Evolutionary conservation across 2,113 vertebrate species (phyloP), one percentile per base, ranked within the genome.

Genomic region (Laticauda colubrina): DNA sequence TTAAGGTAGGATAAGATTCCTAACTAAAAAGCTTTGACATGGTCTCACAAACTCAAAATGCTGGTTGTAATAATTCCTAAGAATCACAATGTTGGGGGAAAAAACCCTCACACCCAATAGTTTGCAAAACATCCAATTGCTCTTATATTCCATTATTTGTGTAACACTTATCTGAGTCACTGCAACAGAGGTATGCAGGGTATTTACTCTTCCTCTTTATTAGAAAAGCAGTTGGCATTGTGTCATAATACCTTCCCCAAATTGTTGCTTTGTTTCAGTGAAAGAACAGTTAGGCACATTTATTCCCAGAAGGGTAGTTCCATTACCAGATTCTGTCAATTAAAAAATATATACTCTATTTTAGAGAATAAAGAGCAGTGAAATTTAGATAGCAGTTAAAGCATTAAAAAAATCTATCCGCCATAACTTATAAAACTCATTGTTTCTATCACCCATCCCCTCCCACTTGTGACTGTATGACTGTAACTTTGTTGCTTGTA

Each of bases 211-310:
- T 94, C 69, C 89, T 94, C 90, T 94, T 93, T 92, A 20, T 90
- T 29, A 88, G 89, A 92, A 45, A 91, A 95, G 20, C 2, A 45
- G 87, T 20, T 29, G 24, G 51, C n/a, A 57, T 85, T 95, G 89
- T 39, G 87, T 93, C 94, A 90, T 10, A 51, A 7, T 11, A 95
- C 53, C 92, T 96, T 96, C 92, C 95, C 93, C n/a, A 54, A 6
- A 94, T 59, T 91, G 51, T 53, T 55, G 81, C 59, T 24, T 56
- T 34, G 85, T 88, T 94, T 57, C 89, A 86, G 90, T 90, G 88
- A 94, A 95, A 92, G 0, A 0, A 90, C 92, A 90, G 43, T 91
- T 93, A 94, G 87, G 59, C 94, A 59, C 94, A 51, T 51, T 45
- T 64, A 87, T 95, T 95, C 91, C 94, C 93, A 91, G 69, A 34